Conservation (phyloP, 2,888 invertebrate genomes). For the Lepidochitona cinerea region DNA sequence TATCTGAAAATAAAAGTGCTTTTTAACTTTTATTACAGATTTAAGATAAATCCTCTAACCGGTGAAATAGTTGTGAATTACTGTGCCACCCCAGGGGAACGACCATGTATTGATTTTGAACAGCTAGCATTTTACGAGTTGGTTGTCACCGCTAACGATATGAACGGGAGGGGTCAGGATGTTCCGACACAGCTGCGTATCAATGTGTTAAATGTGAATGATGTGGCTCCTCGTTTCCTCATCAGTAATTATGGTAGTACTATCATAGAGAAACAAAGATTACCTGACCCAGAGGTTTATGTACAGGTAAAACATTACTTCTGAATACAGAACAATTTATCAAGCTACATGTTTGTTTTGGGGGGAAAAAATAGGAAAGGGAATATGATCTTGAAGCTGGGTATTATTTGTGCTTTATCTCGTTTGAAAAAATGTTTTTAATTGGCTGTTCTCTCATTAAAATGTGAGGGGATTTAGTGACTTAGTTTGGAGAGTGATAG, state of each 20-base stretch:
- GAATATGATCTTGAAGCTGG: too few relatives aligned
- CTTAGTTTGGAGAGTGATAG: too few relatives aligned
- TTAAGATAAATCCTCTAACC: conserved; percentile 84
- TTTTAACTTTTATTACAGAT: too few relatives aligned
- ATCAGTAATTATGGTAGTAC: conserved; percentile 36
- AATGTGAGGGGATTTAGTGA: too few relatives aligned
- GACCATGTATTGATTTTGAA: conserved; percentile 78
- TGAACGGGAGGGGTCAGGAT: conserved; percentile 78
- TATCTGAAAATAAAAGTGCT: too few relatives aligned
- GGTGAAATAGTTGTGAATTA: conserved; percentile 86
- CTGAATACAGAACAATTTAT: too few relatives aligned
- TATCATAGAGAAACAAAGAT: conserved; percentile 49
- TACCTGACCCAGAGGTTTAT: conserved; percentile 81
- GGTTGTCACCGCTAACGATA: conserved; percentile 76
- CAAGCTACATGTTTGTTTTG: too few relatives aligned
- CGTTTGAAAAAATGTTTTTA: too few relatives aligned
- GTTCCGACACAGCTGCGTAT: conserved; percentile 40
- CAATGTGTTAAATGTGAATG: conserved; percentile 49
- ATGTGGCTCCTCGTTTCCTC: conserved; percentile 75
- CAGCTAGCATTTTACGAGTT: conserved; percentile 34
- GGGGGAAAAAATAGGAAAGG: too few relatives aligned
- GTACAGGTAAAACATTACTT: conserved; percentile 78
- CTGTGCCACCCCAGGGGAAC: conserved; percentile 44
- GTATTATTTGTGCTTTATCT: too few relatives aligned
- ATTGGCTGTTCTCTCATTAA: too few relatives aligned